Base-by-base conservation (phyloP, 2,888 invertebrate genomes). In the Neoitamus cyanurus region DNA sequence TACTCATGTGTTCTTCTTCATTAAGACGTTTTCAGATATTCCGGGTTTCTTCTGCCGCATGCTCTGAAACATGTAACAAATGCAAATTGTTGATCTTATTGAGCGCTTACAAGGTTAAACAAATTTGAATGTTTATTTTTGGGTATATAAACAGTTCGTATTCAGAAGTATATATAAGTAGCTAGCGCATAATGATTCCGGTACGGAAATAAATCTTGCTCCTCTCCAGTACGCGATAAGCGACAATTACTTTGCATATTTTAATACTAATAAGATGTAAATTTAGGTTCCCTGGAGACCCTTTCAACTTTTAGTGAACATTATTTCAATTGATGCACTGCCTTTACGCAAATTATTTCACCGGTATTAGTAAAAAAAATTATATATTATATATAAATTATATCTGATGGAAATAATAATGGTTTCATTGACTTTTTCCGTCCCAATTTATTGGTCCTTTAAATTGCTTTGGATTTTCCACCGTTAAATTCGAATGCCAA, bases 71-170 rank as follows among this genome's bases (percentile, higher is more conserved):
- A 58, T 58, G 58, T 58, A 58, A 58, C 58, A 58, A n/a, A 58
- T 58, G 58, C 58, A 58, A 58, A 58, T 58, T 58, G 58, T 58
- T 58, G 58, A 58, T 58, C 58, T 58, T 58, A 58, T 58, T 58
- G 58, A 58, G 25, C 58, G 58, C 9, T 58, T 58, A 58, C 58
- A 58, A 58, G 58, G 58, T 58, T 58, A 58, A 58, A 58, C 58
- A 58, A 58, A 58, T 58, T 58, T 58, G 58, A 58, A 58, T 58
- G 58, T 58, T 58, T 58, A 58, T 58, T 58, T 58, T 58, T 25
- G 58, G 58, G 58, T 58, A 58, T 58, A 25, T 58, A 58, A 58
- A 58, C 58, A 58, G 5, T 58, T 58, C 25, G 25, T 58, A 58
- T 58, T 58, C 58, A 58, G 25, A 58, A 20, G 25, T 58, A 20